Conservation (phyloP, 2,888 invertebrate genomes). For the Homarus gammarus region DNA sequence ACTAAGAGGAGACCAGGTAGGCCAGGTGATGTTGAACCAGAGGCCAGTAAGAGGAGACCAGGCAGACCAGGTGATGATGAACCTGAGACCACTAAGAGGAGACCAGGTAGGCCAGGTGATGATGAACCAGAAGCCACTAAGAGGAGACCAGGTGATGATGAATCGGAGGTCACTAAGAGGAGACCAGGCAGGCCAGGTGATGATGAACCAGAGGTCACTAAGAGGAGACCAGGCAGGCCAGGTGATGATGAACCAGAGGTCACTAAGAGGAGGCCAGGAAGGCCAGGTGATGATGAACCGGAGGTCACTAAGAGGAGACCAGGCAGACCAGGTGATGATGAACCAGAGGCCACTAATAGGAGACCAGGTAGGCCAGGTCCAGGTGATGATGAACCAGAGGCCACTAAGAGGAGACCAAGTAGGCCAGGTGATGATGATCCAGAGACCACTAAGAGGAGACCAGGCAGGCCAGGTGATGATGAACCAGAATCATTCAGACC, state of each 20-base stretch:
- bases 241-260: conserved; percentile 34
- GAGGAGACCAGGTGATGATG: conserved; percentile 3
- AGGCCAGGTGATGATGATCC: conserved; percentile 5
- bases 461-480: neutral
- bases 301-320: neutral
- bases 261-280: conserved; percentile 34
- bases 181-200: neutral
- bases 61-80: neutral
- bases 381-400: conserved; percentile 17
- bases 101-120: conserved; percentile 13
- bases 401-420: conserved; percentile 2
- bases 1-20: neutral
- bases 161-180: neutral
- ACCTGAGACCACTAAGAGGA: conserved; percentile 11
- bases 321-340: neutral
- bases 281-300: conserved; percentile 29
- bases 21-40: conserved; percentile 19
- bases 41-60: neutral
- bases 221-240: conserved; percentile 23
- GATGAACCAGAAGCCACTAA: neutral
- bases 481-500: neutral
- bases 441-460: conserved; percentile 1
- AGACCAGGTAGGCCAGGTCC: neutral
- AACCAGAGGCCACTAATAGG: neutral
- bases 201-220: neutral